Evolutionary conservation across 1,140 invertebrate species (phyloP), one percentile per base, ranked within the genome.

Genomic region (Heliconius hermathena): DNA sequence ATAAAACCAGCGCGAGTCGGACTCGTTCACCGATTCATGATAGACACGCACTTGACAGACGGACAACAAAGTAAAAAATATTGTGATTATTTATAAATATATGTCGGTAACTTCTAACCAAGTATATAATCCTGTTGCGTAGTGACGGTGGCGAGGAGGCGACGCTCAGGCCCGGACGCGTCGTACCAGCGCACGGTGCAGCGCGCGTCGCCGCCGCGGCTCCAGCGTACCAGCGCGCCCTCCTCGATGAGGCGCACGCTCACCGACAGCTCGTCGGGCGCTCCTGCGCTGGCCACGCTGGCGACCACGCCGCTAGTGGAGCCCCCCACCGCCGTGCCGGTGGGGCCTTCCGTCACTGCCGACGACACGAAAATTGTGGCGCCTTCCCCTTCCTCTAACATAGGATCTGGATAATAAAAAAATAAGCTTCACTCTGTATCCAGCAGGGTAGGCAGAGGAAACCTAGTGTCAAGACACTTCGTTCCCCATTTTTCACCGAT

Each of bases 101-200:
- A 52, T 16, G 9, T 70, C 9, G 11, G 22, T 70, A 29, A 60
- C 22, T 38, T 54, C 73, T 49, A 33, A 90, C 89, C 85, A n/a
- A 93, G 87, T 77, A 89, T 79, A 71, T 93, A 90, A 74, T 93
- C 88, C 73, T 89, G 88, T 46, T 86, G 84, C 49, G 84, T 84
- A 52, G 85, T 81, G 79, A 81, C 84, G 41, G 86, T 84, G 81
- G 83, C 84, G n/a, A 93, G 87, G 72, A 90, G 82, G 8, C 86
- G 87, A 36, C 83, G 85, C 46, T 77, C 85, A 66, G 85, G 84
- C 57, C 80, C 79, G 9, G 79, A 79, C 52, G 87, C 86, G 74
- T 84, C 84, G 83, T 89, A 91, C 90, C 91, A 92, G 75, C 90
- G 86, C 83, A 91, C 72, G 38, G 83, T 78, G 82, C 91, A 91